These are phyloP conservation scores for Origma solitaria DNA, from an alignment of 2,113 vertebrate genomes.

Conservation along the genomic window DNA sequence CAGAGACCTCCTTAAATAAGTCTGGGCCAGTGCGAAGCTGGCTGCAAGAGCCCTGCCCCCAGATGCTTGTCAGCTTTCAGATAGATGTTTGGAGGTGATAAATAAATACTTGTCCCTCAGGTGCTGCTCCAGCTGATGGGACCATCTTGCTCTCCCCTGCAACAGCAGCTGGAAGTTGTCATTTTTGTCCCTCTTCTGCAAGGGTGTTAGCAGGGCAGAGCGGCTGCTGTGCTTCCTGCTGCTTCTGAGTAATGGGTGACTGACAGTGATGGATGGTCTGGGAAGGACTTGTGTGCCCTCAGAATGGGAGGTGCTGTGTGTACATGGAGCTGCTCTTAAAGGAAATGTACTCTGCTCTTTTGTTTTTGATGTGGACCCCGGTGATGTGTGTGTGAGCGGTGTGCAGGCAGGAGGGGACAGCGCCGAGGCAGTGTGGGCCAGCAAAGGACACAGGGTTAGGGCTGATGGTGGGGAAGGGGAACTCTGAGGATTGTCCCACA, in stretches of 20 bases:
- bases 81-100: not conserved
- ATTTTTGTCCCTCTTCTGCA: not conserved
- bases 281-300: not conserved
- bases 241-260: not conserved
- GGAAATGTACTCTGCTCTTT: not conserved
- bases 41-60: accelerated
- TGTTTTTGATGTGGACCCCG: accelerated
- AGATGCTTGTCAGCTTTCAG: accelerated
- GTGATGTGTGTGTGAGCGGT: not conserved
- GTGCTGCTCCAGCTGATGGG: not conserved
- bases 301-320: not conserved
- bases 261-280: not conserved
- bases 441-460: accelerated
- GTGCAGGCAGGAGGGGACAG: not conserved
- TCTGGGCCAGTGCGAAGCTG: not conserved
- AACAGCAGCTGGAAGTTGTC: not conserved
- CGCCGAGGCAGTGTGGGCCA: not conserved
- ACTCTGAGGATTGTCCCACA: accelerated
- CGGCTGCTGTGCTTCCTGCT: not conserved
- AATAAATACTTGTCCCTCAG: accelerated
- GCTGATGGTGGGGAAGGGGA: not conserved
- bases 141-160: not conserved
- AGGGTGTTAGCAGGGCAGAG: not conserved
- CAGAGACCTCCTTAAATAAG: not conserved
- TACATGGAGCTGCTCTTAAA: not conserved